phyloP scores from a whole-genome alignment of 2,888 invertebrate species.

The Brachyopa scutellaris region DNA sequence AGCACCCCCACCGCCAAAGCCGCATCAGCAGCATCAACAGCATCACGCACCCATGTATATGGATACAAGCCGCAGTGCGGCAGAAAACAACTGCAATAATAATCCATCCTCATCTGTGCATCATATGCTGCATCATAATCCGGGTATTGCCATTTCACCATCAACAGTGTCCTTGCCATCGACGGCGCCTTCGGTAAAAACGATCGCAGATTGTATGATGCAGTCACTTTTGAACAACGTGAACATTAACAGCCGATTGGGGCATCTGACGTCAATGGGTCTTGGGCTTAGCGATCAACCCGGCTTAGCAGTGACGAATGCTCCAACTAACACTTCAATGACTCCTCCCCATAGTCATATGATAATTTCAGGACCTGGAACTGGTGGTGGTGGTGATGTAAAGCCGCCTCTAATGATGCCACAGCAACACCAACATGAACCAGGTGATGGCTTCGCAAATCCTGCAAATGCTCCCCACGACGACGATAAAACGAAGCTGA shows the following conservation, averaged over 20 bases:
- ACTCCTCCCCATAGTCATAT: slow-evolving; percentile 51
- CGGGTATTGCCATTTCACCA: background rate
- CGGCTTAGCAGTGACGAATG: slow-evolving; percentile 1
- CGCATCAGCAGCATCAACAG: slow-evolving; percentile 47
- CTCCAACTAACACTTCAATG: slow-evolving; percentile 8
- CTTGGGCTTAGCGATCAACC: slow-evolving; percentile 66
- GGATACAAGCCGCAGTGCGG: slow-evolving; percentile 38
- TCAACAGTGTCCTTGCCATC: slow-evolving; percentile 60
- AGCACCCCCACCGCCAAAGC: slow-evolving; percentile 48
- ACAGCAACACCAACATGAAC: slow-evolving; percentile 47
- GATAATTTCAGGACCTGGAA: slow-evolving; percentile 9
- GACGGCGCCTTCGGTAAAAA: slow-evolving; percentile 74
- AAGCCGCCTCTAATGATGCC: slow-evolving; percentile 45
- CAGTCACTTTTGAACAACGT: slow-evolving; percentile 74
- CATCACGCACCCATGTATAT: slow-evolving; percentile 61
- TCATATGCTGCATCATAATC: slow-evolving; percentile 50
- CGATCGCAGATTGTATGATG: slow-evolving; percentile 75
- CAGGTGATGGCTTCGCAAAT: slow-evolving; percentile 18
- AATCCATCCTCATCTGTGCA: slow-evolving; percentile 31
- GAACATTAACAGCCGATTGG: slow-evolving; percentile 78
- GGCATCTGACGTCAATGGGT: slow-evolving; percentile 78
- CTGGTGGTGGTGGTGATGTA: slow-evolving; percentile 17
- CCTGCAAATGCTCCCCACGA: slow-evolving; percentile 27
- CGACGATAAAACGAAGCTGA: slow-evolving; percentile 41
- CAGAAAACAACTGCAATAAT: slow-evolving; percentile 40